These are phyloP conservation scores for Rallus crepitans DNA, from an alignment of 2,797 vertebrate genomes.

Conservation along the genomic window DNA sequence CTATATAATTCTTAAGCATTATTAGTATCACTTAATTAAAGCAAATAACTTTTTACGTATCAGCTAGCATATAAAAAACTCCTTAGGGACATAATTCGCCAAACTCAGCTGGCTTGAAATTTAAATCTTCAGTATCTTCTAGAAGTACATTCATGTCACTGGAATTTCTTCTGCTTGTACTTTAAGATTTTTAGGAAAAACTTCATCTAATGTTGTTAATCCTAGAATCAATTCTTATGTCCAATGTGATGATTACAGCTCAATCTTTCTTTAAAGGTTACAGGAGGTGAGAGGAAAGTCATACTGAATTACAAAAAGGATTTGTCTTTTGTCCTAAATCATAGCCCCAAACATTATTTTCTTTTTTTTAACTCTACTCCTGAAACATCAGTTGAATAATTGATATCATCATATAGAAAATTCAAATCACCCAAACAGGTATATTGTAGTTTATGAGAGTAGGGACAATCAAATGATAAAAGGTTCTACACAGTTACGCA, in stretches of 20 bases:
- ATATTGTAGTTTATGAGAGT: background rate
- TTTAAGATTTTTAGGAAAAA: background rate
- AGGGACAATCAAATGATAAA: background rate
- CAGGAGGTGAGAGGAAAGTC: background rate
- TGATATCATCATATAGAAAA: background rate
- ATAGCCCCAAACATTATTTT: fast-evolving
- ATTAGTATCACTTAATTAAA: constrained; percentile 6
- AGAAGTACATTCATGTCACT: background rate
- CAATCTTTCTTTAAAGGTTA: background rate
- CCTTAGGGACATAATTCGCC: background rate
- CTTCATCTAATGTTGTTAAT: background rate
- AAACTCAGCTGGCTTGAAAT: background rate
- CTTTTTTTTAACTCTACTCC: background rate
- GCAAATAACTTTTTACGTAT: background rate
- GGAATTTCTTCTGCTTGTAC: background rate
- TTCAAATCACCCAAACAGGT: background rate
- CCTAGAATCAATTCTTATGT: background rate
- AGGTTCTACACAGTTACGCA: background rate
- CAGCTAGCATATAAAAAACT: background rate
- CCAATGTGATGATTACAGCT: background rate
- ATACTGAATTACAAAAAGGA: background rate
- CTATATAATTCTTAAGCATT: background rate
- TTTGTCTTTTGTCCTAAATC: background rate
- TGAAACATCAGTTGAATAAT: background rate
- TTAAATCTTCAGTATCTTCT: background rate